Evolutionary conservation across 2,797 vertebrate genomes (phyloP), one percentile per base, ranked within the genome.

Genomic region (Trachurus trachurus): DNA sequence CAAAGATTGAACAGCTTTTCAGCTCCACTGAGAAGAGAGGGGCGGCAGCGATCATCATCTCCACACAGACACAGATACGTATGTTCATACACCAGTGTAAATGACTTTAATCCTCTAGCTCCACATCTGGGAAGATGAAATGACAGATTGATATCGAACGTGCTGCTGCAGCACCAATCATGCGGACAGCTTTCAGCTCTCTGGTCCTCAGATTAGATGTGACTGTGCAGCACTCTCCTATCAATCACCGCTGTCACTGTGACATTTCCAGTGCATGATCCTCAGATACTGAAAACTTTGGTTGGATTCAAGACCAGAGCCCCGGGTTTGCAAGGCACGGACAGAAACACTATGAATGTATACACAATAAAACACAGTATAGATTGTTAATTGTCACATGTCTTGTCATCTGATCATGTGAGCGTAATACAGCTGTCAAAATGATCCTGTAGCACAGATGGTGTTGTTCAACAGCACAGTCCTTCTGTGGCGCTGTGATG

Each of bases 1-100:
- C 44, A 57, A 6, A 50, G 31, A 47, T 47, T 67, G 26, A 29
- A 50, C 42, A 52, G 60, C 71, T 60, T 70, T 56, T 21, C 49
- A 76, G 4, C 17, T 34, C 22, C 66, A 61, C 45, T 0, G 40
- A 74, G 53, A 37, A 29, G 26, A 39, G 10, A 8, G 5, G 39
- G 4, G 57, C 21, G 60, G 29, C 13, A 39, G 10, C 2, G 6
- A 7, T 47, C 45, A 17, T 47, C 40, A 11, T 42, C 40, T 12
- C 15, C 42, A 16, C 44, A 50, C 3, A 21, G 19, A 13, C 40
- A 29, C 52, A 58, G 45, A 58, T 21, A 69, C n/a, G n/a, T n/a
- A n/a, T 57, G 21, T n/a, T 29, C 11, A 54, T 44, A 4, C 37
- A n/a, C n/a, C 29, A 13, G 7, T 8, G 9, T 37, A 19, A 13